A percentile compares a stretch with the other conserved stretches of the same genome.
These are phyloP conservation scores for Ginglymostoma cirratum DNA, from an alignment of 2,113 vertebrate species.

Conservation along the genomic window DNA sequence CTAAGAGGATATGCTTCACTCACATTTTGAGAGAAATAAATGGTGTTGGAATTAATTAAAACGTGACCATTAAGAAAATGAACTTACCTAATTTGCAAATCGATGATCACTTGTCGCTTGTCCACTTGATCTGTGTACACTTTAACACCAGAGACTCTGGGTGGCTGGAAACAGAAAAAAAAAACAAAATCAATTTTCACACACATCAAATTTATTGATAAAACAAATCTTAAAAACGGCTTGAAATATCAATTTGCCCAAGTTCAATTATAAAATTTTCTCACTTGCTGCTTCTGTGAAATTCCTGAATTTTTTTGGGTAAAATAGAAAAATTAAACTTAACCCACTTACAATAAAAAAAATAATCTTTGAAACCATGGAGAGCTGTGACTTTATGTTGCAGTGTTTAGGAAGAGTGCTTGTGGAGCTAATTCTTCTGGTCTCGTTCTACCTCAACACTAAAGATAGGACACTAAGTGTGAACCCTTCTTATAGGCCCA, in stretches of 20 bases:
- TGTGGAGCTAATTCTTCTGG: background rate
- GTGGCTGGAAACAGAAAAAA: constrained; percentile 63
- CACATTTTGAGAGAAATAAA: background rate
- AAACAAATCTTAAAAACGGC: background rate
- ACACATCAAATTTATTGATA: background rate
- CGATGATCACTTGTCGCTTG: constrained; percentile 74
- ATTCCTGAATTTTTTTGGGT: background rate
- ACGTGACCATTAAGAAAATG: constrained; percentile 11
- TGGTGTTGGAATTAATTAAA: background rate
- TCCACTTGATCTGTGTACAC: constrained; percentile 72
- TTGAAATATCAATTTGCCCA: background rate
- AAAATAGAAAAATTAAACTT: background rate
- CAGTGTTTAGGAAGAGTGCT: background rate
- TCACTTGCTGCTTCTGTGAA: background rate
- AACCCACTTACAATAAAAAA: background rate
- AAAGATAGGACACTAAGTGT: background rate
- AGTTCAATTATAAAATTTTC: background rate
- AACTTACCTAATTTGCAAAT: constrained; percentile 76
- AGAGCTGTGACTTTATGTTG: too few species aligned
- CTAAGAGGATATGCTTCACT: background rate
- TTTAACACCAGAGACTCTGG: constrained; percentile 76
- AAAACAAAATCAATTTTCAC: background rate
- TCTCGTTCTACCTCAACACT: background rate
- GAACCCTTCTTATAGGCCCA: background rate
- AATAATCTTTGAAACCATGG: background rate